These are phyloP conservation scores for Dallia pectoralis DNA, from an alignment of 2,797 vertebrate genomes.

Conservation along the genomic window DNA sequence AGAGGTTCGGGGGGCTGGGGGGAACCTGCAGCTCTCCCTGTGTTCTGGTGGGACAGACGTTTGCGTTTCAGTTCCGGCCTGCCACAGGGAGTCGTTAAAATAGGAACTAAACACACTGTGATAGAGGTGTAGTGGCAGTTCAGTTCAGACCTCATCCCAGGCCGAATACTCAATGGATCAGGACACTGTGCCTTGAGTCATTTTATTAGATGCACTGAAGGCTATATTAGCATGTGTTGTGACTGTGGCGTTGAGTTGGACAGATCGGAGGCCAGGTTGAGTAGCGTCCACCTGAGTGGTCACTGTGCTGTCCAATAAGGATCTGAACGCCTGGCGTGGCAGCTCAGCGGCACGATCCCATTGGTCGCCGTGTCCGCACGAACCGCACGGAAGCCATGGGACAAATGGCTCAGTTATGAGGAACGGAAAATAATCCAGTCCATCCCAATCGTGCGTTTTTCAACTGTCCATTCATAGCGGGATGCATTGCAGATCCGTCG, in stretches of 20 bases:
- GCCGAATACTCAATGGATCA: not conserved
- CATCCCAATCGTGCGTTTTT: slow-evolving; percentile 80
- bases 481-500: slow-evolving; percentile 74
- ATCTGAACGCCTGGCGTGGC: slow-evolving; percentile 56
- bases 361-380: slow-evolving; percentile 57
- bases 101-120: not conserved
- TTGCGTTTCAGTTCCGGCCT: slow-evolving; percentile 6
- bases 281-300: slow-evolving; percentile 44
- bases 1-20: slow-evolving; percentile 12
- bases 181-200: not conserved
- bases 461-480: slow-evolving; percentile 94
- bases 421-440: slow-evolving; percentile 89
- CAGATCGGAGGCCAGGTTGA: slow-evolving; percentile 5
- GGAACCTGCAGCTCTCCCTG: slow-evolving; percentile 10
- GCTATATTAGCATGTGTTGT: not conserved
- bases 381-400: slow-evolving; percentile 61
- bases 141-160: not conserved
- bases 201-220: not conserved
- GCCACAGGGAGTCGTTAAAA: not conserved
- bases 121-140: too few species aligned
- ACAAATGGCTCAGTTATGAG: slow-evolving; percentile 75
- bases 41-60: not conserved
- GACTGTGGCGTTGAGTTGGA: not conserved
- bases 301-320: slow-evolving; percentile 56
- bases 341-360: slow-evolving; percentile 44